Percentiles rank a stretch among this genome's conserved stretches.
phyloP scores from a whole-genome alignment of 2,888 invertebrate genomes.

The Athripsodes cinereus region DNA sequence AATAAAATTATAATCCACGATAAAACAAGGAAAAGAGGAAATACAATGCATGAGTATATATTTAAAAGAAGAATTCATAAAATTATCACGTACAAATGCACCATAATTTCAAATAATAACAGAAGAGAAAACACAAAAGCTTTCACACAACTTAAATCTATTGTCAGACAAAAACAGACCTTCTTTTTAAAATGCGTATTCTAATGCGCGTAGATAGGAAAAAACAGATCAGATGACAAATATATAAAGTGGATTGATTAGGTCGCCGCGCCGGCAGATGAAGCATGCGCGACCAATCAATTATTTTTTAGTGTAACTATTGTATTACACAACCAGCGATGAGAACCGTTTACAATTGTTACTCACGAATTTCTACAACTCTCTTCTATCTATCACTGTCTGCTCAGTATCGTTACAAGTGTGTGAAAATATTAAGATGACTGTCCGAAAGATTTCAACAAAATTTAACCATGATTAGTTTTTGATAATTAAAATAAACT shows the following conservation, averaged over 20 bases:
- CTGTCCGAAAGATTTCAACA: too few species aligned
- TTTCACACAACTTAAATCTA: neutral
- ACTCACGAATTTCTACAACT: neutral
- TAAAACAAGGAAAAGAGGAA: too few species aligned
- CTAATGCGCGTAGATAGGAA: neutral
- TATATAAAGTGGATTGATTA: conserved; percentile 14
- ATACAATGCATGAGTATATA: too few species aligned
- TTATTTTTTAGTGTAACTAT: neutral
- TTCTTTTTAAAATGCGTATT: neutral
- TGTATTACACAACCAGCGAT: conserved; percentile 6
- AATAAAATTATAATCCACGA: too few species aligned
- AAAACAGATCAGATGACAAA: conserved; percentile 16
- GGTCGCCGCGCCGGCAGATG: conserved; percentile 7
- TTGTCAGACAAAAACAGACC: neutral
- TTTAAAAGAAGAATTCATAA: too few species aligned
- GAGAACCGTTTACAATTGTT: conserved; percentile 4
- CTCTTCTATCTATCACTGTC: too few species aligned
- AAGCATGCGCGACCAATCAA: conserved; percentile 17
- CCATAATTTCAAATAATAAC: neutral
- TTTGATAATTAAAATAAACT: too few species aligned
- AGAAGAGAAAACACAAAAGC: neutral
- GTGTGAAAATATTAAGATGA: conserved; percentile 12
- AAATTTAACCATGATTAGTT: too few species aligned
- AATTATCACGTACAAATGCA: too few species aligned
- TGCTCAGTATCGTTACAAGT: too few species aligned